Conservation (phyloP, 2,797 vertebrate genomes). For the Borostomias antarcticus region DNA sequence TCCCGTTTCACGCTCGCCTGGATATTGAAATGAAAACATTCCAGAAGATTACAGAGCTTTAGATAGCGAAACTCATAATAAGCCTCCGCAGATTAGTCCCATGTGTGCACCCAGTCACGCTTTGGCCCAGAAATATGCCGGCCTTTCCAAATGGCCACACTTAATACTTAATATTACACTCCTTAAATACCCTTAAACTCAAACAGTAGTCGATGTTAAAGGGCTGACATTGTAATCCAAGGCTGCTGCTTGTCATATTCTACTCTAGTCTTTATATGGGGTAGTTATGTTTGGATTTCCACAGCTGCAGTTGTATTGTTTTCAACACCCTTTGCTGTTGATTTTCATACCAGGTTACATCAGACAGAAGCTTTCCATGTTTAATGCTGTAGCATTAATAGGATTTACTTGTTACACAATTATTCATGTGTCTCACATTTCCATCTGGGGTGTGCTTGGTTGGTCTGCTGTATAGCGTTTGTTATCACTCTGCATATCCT, state of each 20-base stretch:
- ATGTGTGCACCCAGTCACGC: conserved; percentile 44
- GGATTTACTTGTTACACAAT: conserved; percentile 65
- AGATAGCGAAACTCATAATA: conserved; percentile 48
- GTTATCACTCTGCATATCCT: conserved; percentile 13
- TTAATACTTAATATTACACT: conserved; percentile 18
- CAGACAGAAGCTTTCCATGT: conserved; percentile 16
- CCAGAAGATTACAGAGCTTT: conserved; percentile 50
- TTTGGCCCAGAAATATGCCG: conserved; percentile 29
- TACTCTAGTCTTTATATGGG: conserved; percentile 18
- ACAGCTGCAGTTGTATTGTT: conserved; percentile 39
- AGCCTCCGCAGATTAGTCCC: conserved; percentile 47
- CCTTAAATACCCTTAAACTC: conserved; percentile 28
- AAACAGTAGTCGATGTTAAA: conserved; percentile 14
- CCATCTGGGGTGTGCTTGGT: conserved; percentile 27
- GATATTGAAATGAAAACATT: conserved; percentile 58
- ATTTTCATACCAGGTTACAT: conserved; percentile 33
- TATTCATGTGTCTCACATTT: conserved; percentile 53
- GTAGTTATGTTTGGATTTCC: conserved; percentile 23
- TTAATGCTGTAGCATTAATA: conserved; percentile 66
- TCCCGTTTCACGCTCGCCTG: conserved; percentile 56
- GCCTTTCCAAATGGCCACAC: conserved; percentile 21
- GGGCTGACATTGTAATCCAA: conserved; percentile 3
- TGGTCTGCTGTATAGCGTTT: conserved; percentile 17
- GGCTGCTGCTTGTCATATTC: conserved; percentile 1
- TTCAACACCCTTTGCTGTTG: conserved; percentile 37